Percentiles rank a stretch among this genome's conserved stretches.
phyloP scores from a whole-genome alignment of 2,888 invertebrate species.

The Aphelenchoides bicaudatus region DNA sequence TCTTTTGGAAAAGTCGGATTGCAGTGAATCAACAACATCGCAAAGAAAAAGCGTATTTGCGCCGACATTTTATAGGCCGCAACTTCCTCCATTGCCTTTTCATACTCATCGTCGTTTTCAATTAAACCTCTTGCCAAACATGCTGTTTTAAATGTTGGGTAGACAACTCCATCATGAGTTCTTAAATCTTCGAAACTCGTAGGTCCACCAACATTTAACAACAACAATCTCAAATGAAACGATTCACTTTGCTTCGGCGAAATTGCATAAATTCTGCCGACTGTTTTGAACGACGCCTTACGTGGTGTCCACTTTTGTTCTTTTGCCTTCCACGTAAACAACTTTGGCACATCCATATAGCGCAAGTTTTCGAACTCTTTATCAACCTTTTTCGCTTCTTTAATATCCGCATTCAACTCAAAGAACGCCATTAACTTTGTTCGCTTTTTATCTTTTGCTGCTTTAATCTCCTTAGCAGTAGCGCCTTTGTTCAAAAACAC shows the following conservation, averaged over 20 bases:
- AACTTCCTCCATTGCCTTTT: slow-evolving; percentile 24
- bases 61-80: slow-evolving; percentile 2
- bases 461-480: background rate
- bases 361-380: background rate
- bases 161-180: slow-evolving; percentile 33
- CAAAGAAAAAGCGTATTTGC: slow-evolving; percentile 25
- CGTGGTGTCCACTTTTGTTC: background rate
- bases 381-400: background rate
- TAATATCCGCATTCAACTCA: slow-evolving; percentile 18
- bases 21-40: slow-evolving; percentile 21
- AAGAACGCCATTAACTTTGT: slow-evolving; percentile 30
- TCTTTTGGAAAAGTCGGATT: slow-evolving; percentile 10
- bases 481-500: slow-evolving; percentile 21
- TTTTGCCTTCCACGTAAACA: slow-evolving; percentile 7
- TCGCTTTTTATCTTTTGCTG: slow-evolving; percentile 3
- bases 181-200: slow-evolving; percentile 35
- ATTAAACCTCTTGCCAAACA: slow-evolving; percentile 22
- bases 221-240: slow-evolving; percentile 27
- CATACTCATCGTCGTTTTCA: slow-evolving; percentile 21
- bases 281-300: slow-evolving; percentile 23
- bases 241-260: slow-evolving; percentile 27
- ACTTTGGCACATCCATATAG: slow-evolving; percentile 16
- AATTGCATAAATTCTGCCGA: slow-evolving; percentile 28
- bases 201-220: slow-evolving; percentile 33
- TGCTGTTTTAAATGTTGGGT: slow-evolving; percentile 25